A percentile compares a stretch with the other conserved stretches of the same genome.
phyloP scores from a whole-genome alignment of 2,113 vertebrate species.

The Gobiocypris rarus region DNA sequence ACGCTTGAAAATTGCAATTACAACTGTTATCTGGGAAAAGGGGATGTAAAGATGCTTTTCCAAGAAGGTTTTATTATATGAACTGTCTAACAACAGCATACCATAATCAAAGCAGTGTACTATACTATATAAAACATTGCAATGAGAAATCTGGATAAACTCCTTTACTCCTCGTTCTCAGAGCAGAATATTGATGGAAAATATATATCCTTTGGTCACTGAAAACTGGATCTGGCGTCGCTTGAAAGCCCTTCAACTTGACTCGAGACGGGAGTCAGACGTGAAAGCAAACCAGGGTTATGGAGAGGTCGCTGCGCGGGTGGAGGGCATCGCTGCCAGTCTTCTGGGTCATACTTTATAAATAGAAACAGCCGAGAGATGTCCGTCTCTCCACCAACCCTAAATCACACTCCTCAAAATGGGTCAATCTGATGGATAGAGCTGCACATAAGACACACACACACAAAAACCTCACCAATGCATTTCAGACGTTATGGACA shows the following conservation, averaged over 20 bases:
- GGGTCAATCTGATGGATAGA: neutral
- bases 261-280: neutral
- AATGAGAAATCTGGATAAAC: neutral
- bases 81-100: neutral
- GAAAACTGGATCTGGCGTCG: neutral
- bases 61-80: neutral
- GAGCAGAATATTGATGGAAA: neutral
- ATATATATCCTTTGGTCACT: neutral
- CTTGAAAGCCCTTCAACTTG: neutral
- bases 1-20: no score
- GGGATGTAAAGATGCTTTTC: neutral
- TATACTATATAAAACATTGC: no score
- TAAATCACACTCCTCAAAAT: slow-evolving; percentile 3
- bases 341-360: slow-evolving; percentile 24
- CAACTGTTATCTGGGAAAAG: no score
- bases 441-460: neutral
- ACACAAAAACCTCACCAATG: neutral
- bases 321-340: neutral
- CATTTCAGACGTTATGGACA: neutral
- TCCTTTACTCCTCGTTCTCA: neutral
- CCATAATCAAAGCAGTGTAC: no score
- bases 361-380: slow-evolving; percentile 21
- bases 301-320: neutral
- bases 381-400: neutral
- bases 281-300: slow-evolving; percentile 1